Evolutionary conservation across 2,888 invertebrate species (phyloP).

Genomic region (Hirtodrosophila duncani): DNA sequence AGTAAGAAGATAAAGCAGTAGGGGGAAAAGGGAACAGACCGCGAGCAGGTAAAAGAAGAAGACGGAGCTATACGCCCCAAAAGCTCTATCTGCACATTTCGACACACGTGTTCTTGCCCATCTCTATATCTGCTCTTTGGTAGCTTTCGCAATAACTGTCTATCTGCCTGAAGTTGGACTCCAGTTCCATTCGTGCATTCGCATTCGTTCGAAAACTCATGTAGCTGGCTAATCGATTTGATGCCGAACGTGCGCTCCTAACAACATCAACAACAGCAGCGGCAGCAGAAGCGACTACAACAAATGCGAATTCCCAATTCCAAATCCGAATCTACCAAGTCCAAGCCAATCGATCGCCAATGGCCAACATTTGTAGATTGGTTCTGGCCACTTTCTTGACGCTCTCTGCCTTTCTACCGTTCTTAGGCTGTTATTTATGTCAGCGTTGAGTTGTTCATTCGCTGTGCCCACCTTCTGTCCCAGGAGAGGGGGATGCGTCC

Average conservation of each 20-base stretch:
- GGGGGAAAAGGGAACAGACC: no score
- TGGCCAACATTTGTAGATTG: conserved; percentile 27
- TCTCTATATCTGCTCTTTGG: no score
- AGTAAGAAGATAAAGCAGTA: no score
- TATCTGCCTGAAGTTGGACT: no score
- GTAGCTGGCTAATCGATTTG: conserved; percentile 58
- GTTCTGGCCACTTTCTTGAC: conserved; percentile 41
- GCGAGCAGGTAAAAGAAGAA: no score
- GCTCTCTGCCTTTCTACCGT: conserved; percentile 49
- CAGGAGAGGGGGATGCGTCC: no score
- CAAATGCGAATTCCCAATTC: background rate
- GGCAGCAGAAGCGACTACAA: no score
- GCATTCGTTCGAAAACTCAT: conserved; percentile 35
- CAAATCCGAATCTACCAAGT: conserved; percentile 6
- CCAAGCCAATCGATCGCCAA: conserved; percentile 10
- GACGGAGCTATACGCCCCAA: no score
- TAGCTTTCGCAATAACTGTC: no score
- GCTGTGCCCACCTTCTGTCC: conserved; percentile 1
- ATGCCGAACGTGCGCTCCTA: conserved; percentile 53
- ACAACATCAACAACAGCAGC: no score
- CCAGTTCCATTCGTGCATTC: conserved; percentile 30
- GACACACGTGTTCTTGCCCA: no score
- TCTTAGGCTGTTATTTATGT: conserved; percentile 47
- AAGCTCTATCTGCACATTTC: no score
- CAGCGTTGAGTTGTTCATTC: conserved; percentile 17